Conservation (phyloP, 2,888 invertebrate genomes). For the Pogonocherus hispidulus region DNA sequence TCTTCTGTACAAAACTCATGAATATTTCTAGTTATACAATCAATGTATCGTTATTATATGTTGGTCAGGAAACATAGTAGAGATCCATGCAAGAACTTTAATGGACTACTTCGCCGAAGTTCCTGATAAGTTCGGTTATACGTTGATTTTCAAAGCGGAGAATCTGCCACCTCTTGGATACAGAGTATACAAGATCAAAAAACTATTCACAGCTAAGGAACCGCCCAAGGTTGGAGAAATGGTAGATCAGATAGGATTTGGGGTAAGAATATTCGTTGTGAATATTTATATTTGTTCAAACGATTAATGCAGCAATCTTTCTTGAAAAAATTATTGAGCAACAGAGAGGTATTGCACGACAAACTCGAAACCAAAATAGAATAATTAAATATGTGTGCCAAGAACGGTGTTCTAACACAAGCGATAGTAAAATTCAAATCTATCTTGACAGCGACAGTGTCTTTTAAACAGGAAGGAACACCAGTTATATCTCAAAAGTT, state of each 20-base stretch:
- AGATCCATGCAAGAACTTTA: constrained; percentile 42
- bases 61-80: constrained; percentile 35
- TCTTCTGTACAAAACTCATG: too few species aligned
- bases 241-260: constrained; percentile 68
- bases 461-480: neutral
- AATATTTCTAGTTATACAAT: too few species aligned
- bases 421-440: too few species aligned
- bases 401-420: too few species aligned
- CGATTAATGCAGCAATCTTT: too few species aligned
- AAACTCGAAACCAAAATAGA: too few species aligned
- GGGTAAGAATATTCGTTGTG: neutral
- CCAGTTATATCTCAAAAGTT: neutral
- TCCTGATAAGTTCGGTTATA: constrained; percentile 1
- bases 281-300: too few species aligned
- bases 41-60: too few species aligned
- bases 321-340: too few species aligned
- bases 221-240: neutral
- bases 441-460: too few species aligned
- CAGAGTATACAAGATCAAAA: constrained; percentile 37
- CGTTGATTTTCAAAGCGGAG: constrained; percentile 41
- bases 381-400: too few species aligned
- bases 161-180: constrained; percentile 43
- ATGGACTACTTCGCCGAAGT: constrained; percentile 40
- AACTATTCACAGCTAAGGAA: neutral
- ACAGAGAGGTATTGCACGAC: too few species aligned